Evolutionary conservation across 2,797 vertebrate species (phyloP), one percentile per base, ranked within the genome.

Genomic region (Xerus rutilus): DNA sequence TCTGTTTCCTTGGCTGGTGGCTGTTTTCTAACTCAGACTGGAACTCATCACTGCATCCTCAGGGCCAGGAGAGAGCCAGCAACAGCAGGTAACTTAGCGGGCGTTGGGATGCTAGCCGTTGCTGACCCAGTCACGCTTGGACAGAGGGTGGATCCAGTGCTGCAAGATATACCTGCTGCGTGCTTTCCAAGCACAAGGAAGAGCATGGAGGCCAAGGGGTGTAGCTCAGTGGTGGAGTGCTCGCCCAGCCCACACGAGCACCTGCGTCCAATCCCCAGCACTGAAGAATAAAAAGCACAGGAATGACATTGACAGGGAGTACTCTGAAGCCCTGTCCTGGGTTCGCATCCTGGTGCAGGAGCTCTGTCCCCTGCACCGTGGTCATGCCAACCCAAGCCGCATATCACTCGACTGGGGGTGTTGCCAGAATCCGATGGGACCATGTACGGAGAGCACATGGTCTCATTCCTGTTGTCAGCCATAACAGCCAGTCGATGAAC

Each of bases 141-240:
- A 30, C 12, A 4, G 64, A 84, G 39, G 14, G 62, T 6, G 7
- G 52, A 11, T 0, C 28, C 35, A 5, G 6, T 11, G 0, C 52
- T 23, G 45, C 35, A 30, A 39, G 18, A 35, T 0, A 0, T 0
- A 25, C 5, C 45, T 21, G 0, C 1, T 0, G n/a, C n/a, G 6
- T 18, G 35, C 69, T 64, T 35, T 47, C 39, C 1, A 39, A n/a
- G 15, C 13, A n/a, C 5, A 4, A 13, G 2, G 14, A 57, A 47
- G 43, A 47, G 52, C 43, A 5, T 6, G 18, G 15, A 39, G 18
- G 32, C 30, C 15, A 0, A n/a, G 7, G 32, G 30, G 17, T 11
- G 7, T 7, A 17, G 32, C 65, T n/a, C 65, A 3, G 65, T 32
- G 65, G 5, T 7, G 7, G 65, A 18, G 32, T 30, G 32, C 65